Base-by-base conservation (phyloP, 92 coral and sea anemone species). In the Epizoanthus ramosus region DNA sequence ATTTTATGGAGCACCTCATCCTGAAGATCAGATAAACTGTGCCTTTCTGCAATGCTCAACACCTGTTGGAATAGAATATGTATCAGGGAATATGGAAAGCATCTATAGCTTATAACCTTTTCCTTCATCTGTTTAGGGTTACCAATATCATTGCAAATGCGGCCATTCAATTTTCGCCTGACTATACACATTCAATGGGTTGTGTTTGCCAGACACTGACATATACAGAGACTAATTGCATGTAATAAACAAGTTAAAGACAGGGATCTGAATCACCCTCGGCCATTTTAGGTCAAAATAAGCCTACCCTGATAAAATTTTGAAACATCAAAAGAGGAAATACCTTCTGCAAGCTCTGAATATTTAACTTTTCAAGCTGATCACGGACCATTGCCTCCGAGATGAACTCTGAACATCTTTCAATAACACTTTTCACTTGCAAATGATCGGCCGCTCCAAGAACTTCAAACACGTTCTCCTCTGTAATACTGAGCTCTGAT, bases 391-490 rank as follows among this genome's bases (percentile, higher is more conserved):
- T 12, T 31, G 39, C 73, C 22, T 68, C 52, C 10, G 53, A 68
- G 19, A 86, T 73, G 68, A 59, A 86, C 63, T 22, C 19, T 14
- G 89, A 72, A 57, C 89, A 86, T 21, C 33, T 58, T 41, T 64
- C 53, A 73, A 81, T 65, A 2, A 67, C 89, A 80, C 89, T 57
- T 14, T 50, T 39, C 52, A 81, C 57, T 37, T 86, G 69, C 73
- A 81, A 33, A 19, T 86, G 89, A 18, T 81, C 89, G n/a, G 86
- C 89, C 4, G 83, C 89, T 80, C 76, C 86, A 57, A 81, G 63
- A 22, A 81, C 80, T 18, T 66, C 89, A 12, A 81, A 47, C 39
- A 86, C 89, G 53, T 81, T 86, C 19, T 8, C 67, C 70, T 81
- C 86, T 15, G 57, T 86, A 12, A 86, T 61, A 64, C 80, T 79